phyloP scores from a whole-genome alignment of 2,888 invertebrate genomes.

The Opisthograptis luteolata region DNA sequence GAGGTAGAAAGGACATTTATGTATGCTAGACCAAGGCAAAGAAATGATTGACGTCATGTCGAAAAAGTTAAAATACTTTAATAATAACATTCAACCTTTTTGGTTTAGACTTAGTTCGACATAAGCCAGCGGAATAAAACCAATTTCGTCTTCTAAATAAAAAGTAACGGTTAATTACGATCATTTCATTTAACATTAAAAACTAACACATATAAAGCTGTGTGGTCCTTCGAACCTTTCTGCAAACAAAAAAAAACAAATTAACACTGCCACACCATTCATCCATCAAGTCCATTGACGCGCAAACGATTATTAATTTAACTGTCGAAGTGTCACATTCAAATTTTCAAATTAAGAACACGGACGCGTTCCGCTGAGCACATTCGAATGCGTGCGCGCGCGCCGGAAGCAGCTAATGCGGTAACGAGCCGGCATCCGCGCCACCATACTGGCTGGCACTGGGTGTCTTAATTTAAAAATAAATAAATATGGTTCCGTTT shows the following conservation, averaged over 20 bases:
- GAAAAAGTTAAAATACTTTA: no score
- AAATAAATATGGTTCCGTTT: conserved; percentile 17
- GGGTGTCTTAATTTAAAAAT: conserved; percentile 20
- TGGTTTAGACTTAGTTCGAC: no score
- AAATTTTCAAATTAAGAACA: conserved; percentile 62
- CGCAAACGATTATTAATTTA: conserved; percentile 16
- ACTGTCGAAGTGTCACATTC: conserved; percentile 49
- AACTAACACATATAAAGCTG: no score
- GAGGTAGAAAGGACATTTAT: no score
- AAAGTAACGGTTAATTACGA: no score
- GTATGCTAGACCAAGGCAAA: no score
- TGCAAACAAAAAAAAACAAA: not conserved
- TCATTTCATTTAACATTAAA: no score
- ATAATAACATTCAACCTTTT: no score
- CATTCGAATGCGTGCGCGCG: conserved; percentile 62
- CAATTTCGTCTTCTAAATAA: no score
- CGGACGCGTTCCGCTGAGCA: conserved; percentile 59
- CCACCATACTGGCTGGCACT: conserved; percentile 49
- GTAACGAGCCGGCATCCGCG: conserved; percentile 70
- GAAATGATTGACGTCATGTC: no score
- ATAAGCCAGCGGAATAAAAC: no score
- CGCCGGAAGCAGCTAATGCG: conserved; percentile 73
- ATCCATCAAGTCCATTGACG: conserved; percentile 19
- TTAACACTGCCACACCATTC: conserved; percentile 40
- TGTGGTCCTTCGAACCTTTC: not conserved